Percentiles rank a stretch among this genome's conserved stretches.
Evolutionary conservation across 2,888 invertebrate species (phyloP).

Genomic region (Schizaphis graminum): DNA sequence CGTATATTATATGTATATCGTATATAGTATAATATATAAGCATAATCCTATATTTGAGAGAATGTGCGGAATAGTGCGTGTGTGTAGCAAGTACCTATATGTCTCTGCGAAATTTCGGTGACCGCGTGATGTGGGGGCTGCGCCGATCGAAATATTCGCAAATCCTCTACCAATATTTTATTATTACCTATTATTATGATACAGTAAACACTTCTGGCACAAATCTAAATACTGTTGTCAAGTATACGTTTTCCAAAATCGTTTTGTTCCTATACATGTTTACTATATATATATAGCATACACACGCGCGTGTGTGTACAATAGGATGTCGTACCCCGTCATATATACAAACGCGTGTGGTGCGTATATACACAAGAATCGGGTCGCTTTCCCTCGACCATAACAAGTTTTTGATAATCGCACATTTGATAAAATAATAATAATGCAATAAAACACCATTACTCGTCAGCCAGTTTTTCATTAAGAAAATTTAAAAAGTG

Average conservation of each 20-base stretch:
- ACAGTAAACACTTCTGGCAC: not conserved
- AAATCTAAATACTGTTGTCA: not conserved
- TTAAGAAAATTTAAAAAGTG: not conserved
- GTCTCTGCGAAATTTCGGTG: not conserved
- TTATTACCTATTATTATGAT: not conserved
- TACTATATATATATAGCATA: not conserved
- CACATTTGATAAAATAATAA: not conserved
- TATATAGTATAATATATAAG: not conserved
- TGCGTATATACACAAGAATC: slow-evolving; percentile 13
- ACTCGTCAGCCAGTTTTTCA: not conserved
- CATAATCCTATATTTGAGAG: not conserved
- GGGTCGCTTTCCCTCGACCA: slow-evolving; percentile 25
- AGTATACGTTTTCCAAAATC: not conserved
- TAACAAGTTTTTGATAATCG: not conserved
- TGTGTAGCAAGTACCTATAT: not conserved
- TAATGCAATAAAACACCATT: not conserved
- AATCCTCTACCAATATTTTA: not conserved
- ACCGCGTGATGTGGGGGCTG: not conserved
- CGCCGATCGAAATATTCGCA: not conserved
- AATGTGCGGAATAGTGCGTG: not conserved
- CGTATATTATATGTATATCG: not conserved
- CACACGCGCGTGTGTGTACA: not conserved
- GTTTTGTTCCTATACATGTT: not conserved
- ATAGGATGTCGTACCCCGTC: slow-evolving; percentile 3
- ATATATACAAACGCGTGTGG: not conserved